Conservation (phyloP, 2,113 vertebrate genomes). For the Acinonyx jubatus region DNA sequence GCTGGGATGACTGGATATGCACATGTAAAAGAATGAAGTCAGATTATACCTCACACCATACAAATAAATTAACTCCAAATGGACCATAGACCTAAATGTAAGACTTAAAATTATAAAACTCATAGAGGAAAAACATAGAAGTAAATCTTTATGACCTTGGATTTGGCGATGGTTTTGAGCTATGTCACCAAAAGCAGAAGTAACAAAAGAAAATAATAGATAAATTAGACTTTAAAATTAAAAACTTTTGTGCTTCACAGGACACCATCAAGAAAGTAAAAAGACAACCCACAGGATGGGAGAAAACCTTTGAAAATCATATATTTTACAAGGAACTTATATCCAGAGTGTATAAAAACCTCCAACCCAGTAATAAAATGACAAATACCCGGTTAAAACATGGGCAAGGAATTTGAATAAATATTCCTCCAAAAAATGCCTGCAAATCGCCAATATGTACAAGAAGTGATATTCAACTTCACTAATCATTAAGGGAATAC, state of each 20-base stretch:
- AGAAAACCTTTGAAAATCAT: neutral
- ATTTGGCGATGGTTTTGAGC: constrained; percentile 34
- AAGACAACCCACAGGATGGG: neutral
- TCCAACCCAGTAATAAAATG: constrained; percentile 12
- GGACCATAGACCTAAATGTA: neutral
- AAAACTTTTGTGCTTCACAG: neutral
- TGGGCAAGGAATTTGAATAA: constrained; percentile 16
- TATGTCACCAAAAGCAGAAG: neutral
- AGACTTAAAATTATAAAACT: constrained; percentile 12
- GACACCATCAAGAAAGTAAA: constrained; percentile 37
- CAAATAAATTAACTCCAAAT: neutral
- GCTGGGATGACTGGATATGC: neutral
- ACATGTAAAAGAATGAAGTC: neutral
- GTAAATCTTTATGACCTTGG: constrained; percentile 23
- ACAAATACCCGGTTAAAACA: constrained; percentile 8
- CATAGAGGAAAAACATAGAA: neutral
- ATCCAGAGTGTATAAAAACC: neutral
- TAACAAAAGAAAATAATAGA: neutral
- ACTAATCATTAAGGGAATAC: neutral
- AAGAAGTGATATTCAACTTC: neutral
- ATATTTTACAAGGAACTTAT: neutral
- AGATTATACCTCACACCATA: neutral
- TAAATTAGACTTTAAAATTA: neutral
- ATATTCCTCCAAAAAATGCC: constrained; percentile 7
- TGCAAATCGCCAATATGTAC: neutral